Conservation (phyloP, 2,113 vertebrate genomes). For the Gorsachius goisagi region DNA sequence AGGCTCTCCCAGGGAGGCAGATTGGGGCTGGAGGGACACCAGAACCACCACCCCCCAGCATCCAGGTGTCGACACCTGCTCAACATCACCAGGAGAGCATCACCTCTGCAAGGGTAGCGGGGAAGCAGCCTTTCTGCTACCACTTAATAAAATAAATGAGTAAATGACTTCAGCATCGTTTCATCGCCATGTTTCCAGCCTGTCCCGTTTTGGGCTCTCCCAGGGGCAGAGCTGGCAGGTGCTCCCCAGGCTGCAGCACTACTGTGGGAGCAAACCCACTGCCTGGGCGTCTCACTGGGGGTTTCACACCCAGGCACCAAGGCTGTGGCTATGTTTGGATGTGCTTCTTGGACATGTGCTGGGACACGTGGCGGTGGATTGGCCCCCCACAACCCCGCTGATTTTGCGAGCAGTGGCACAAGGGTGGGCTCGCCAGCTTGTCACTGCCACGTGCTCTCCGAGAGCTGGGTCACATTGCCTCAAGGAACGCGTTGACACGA, state of each 20-base stretch:
- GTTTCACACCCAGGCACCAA: accelerated
- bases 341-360: not conserved
- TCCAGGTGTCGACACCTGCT: not conserved
- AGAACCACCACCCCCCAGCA: accelerated
- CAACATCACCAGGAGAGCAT: not conserved
- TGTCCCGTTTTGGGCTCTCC: accelerated
- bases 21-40: not conserved
- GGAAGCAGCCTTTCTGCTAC: not conserved
- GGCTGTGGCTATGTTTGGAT: accelerated
- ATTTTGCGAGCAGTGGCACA: accelerated
- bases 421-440: accelerated
- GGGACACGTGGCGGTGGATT: not conserved
- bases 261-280: not conserved
- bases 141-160: not conserved
- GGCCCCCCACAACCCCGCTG: not conserved
- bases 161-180: not conserved
- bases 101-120: accelerated
- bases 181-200: accelerated
- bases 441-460: accelerated
- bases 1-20: not conserved
- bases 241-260: accelerated
- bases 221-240: accelerated
- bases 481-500: accelerated
- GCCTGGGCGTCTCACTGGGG: not conserved
- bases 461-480: not conserved